These are phyloP conservation scores for Hydrozoanthus gracilis DNA, from an alignment of 92 coral and sea anemone species.

Conservation along the genomic window DNA sequence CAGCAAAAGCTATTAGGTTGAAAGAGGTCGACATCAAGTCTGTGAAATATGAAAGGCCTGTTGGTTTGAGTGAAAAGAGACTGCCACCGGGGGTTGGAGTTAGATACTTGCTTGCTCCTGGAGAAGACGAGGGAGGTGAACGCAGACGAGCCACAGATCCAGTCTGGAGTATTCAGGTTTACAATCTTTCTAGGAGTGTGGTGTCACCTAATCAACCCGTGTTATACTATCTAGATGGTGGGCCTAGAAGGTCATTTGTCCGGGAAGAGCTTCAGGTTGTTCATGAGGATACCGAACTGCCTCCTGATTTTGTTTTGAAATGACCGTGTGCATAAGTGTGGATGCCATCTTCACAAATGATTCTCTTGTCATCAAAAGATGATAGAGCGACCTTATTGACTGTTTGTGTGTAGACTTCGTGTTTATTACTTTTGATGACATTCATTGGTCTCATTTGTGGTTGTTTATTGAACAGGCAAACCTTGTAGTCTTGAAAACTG, in stretches of 20 bases:
- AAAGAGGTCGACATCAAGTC: conserved; percentile 24
- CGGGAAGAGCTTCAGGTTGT: too few species aligned
- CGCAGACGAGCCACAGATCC: conserved; percentile 44
- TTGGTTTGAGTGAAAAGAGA: conserved; percentile 43
- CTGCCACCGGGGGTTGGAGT: conserved; percentile 43
- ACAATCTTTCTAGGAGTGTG: conserved; percentile 6
- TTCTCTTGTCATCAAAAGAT: too few species aligned
- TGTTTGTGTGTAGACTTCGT: too few species aligned
- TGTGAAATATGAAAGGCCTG: conserved; percentile 34
- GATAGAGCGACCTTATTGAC: too few species aligned
- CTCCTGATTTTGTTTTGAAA: not conserved
- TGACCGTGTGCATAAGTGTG: not conserved
- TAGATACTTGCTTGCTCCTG: conserved; percentile 45
- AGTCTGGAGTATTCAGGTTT: conserved; percentile 34
- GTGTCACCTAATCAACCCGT: too few species aligned
- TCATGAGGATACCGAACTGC: not conserved
- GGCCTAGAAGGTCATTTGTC: too few species aligned
- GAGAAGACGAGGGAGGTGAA: conserved; percentile 46
- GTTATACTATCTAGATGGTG: too few species aligned
- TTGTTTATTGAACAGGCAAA: too few species aligned
- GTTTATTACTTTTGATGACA: too few species aligned
- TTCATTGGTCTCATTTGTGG: too few species aligned
- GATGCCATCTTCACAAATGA: not conserved
- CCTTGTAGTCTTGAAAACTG: too few species aligned
- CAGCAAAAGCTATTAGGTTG: conserved; percentile 19